phyloP scores from a whole-genome alignment of 2,888 invertebrate species.

The Sinotaia quadrata region DNA sequence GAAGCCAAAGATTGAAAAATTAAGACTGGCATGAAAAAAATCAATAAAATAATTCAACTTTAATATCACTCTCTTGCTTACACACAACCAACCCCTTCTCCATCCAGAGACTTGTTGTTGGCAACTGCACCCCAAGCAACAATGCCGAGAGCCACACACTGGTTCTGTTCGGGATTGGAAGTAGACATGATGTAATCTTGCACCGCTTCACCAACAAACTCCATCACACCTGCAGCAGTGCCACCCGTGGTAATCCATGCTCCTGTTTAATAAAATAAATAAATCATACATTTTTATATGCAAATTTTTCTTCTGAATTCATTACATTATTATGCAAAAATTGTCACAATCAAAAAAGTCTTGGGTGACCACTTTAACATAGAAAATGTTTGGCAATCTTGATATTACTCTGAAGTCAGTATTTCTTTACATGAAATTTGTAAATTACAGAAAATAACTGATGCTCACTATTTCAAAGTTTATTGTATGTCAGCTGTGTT shows the following conservation, averaged over 20 bases:
- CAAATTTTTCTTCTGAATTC: no score
- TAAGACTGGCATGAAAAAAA: no score
- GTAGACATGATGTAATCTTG: slow-evolving; percentile 63
- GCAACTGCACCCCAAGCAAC: slow-evolving; percentile 69
- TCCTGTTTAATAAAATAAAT: slow-evolving; percentile 52
- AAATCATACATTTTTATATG: not conserved
- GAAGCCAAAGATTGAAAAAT: not conserved
- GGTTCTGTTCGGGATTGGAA: slow-evolving; percentile 49
- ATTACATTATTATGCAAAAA: no score
- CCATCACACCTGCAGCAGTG: slow-evolving; percentile 70
- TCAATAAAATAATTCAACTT: not conserved
- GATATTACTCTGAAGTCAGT: no score
- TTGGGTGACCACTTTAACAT: no score
- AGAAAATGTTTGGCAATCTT: no score
- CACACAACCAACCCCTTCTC: slow-evolving; percentile 47
- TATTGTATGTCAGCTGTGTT: no score
- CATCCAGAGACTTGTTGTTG: slow-evolving; percentile 62
- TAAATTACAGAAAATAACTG: no score
- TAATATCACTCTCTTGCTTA: not conserved
- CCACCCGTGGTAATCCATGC: slow-evolving; percentile 73
- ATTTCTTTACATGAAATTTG: no score
- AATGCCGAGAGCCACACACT: slow-evolving; percentile 67
- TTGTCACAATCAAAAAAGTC: no score
- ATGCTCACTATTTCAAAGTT: no score
- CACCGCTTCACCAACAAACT: slow-evolving; percentile 72